Base-by-base conservation (phyloP, 1,140 invertebrate species). In the Acromyrmex heyeri region DNA sequence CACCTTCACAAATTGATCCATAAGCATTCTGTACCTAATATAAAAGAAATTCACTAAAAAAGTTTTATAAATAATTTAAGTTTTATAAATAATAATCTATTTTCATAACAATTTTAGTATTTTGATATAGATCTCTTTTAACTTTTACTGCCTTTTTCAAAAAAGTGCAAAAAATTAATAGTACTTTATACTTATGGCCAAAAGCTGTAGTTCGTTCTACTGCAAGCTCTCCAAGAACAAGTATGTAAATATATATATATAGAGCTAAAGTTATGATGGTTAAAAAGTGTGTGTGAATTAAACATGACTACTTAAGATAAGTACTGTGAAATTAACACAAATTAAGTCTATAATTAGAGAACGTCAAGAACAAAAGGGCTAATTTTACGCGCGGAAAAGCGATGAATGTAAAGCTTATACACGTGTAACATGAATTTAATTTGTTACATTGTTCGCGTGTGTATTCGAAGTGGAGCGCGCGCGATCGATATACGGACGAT, bases 401-500 rank as follows among this genome's bases (percentile, higher is more conserved):
- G 8, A 6, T 59, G 12, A 50, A 38, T 64, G 76, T 27, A 57
- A 61, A 38, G 78, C 21, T 83, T 70, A 48, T 24, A 53, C 14
- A 21, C 55, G 67, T 30, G 38, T 75, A 83, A 83, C 57, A 38
- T 72, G 69, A 48, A 83, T 61, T 83, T 73, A 83, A 83, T 83
- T 83, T 75, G 69, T 75, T 83, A 83, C 69, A 62, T 73, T 50
- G 69, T 83, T 73, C 38, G 69, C 79, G 57, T 38, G 55, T 44
- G 21, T 50, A 8, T 30, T 73, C 55, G 24, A 75, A 83, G 38
- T 59, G 38, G 38, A 75, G 30, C 65, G 64, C 64, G 62, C 67
- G 34, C 79, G 79, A 83, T 83, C 79, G 69, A 83, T 83, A 83
- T 83, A 83, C 55, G 21, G 38, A 69, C 69, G 79, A 83, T 83